Evolutionary conservation across 2,888 invertebrate genomes (phyloP), one percentile per base, ranked within the genome.

Genomic region (Catocala fraxini): DNA sequence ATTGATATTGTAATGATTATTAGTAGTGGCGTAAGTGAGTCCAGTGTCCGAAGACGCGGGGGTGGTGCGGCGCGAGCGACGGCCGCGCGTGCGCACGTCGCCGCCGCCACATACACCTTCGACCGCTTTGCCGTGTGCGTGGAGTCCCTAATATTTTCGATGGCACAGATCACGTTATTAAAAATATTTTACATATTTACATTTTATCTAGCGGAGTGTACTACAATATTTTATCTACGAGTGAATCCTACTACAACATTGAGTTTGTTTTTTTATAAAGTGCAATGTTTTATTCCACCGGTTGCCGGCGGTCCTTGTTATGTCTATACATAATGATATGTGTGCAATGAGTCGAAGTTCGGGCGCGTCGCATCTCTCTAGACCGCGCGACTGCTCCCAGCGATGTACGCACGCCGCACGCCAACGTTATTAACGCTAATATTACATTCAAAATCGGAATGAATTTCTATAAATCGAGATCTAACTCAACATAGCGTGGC

Each of bases 1-100:
- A 94, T 94, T 94, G 91, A 93, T 94, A 94, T 94, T 92, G 92
- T 94, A 94, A 93, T 91, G 90, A 93, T 92, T 92, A 91, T 93
- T 92, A 91, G 93, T 94, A 93, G 93, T 91, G 89, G 91, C 91
- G 87, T 93, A 92, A 92, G 93, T 92, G 92, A 92, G 89, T 89
- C 84, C 81, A 85, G 80, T 77, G 75, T 75, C 68, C 65, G 74
- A 84, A 87, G 88, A 84, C 86, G 84, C 83, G 89, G 84, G 82
- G 84, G 86, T 84, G 82, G 84, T 79, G 88, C 84, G 84, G 72
- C 71, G 63, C 73, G 71, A 74, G 71, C 73, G 79, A 65, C 71
- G 76, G 63, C 39, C 51, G 55, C 55, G 59, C 48, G 59, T 51
- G 68, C 57, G 80, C 72, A 77, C 67, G 73, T 75, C 83, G 85